Conservation (phyloP, 2,888 invertebrate genomes). For the Molanna angustata region DNA sequence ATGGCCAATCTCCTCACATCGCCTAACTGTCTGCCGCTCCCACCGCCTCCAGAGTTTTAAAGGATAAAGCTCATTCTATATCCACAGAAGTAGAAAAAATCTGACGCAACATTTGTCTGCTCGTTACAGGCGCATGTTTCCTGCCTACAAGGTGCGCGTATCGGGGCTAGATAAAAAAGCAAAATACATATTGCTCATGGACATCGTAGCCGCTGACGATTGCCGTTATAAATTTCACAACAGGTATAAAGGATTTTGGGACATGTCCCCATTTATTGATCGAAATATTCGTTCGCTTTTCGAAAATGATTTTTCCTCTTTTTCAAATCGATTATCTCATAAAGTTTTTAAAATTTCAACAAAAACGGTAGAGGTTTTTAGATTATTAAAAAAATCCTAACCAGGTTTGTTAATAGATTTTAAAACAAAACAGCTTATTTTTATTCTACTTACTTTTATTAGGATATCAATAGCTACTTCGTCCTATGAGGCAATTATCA, state of each 20-base stretch:
- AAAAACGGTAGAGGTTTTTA: too few species aligned
- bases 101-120: constrained; percentile 35
- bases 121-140: constrained; percentile 94
- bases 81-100: constrained; percentile 15
- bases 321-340: too few species aligned
- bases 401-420: too few species aligned
- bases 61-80: constrained; percentile 12
- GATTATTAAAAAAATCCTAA: too few species aligned
- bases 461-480: too few species aligned
- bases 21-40: constrained; percentile 5
- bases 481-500: too few species aligned
- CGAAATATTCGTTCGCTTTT: too few species aligned
- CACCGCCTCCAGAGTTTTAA: constrained; percentile 5
- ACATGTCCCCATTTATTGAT: too few species aligned
- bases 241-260: constrained; percentile 60
- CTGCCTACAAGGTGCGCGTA: constrained; percentile 95
- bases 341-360: too few species aligned
- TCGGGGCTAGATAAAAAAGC: constrained; percentile 95
- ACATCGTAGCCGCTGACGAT: constrained; percentile 95
- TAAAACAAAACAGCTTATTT: too few species aligned
- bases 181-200: constrained; percentile 96
- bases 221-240: constrained; percentile 94
- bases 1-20: background rate
- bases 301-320: too few species aligned
- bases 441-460: too few species aligned